Percentiles rank a stretch among this genome's conserved stretches.
phyloP scores from a whole-genome alignment of 2,888 invertebrate genomes.

The Diarsia brunnea region DNA sequence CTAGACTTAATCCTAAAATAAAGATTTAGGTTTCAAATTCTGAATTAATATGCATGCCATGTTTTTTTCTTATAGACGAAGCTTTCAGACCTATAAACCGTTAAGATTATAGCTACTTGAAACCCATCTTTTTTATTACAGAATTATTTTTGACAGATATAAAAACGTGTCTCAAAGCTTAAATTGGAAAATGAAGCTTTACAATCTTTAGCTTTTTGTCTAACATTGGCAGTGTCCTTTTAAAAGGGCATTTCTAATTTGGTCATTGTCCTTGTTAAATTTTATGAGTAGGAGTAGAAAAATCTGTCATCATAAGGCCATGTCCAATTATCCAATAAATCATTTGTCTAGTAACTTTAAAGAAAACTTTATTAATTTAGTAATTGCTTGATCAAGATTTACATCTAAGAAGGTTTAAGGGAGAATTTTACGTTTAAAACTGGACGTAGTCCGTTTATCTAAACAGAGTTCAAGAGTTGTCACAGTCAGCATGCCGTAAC shows the following conservation, averaged over 20 bases:
- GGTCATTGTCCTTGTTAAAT: conserved; percentile 20
- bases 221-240: conserved; percentile 10
- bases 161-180: conserved; percentile 20
- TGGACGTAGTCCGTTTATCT: neutral
- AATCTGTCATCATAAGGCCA: neutral
- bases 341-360: neutral
- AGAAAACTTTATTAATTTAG: neutral
- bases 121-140: conserved; percentile 3
- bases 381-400: neutral
- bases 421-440: neutral
- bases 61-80: conserved; percentile 11
- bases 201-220: conserved; percentile 1
- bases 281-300: neutral
- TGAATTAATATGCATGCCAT: conserved; percentile 27
- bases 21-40: conserved; percentile 34
- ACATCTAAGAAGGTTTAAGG: neutral
- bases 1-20: conserved; percentile 18
- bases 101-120: conserved; percentile 14
- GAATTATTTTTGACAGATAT: conserved; percentile 27
- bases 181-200: conserved; percentile 14
- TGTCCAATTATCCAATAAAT: conserved; percentile 5
- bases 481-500: too few species aligned
- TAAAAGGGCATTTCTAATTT: conserved; percentile 17
- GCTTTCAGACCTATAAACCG: conserved; percentile 12
- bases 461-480: neutral